These are phyloP conservation scores for Pangasius macronema DNA, from an alignment of 2,797 vertebrate species.

Conservation along the genomic window DNA sequence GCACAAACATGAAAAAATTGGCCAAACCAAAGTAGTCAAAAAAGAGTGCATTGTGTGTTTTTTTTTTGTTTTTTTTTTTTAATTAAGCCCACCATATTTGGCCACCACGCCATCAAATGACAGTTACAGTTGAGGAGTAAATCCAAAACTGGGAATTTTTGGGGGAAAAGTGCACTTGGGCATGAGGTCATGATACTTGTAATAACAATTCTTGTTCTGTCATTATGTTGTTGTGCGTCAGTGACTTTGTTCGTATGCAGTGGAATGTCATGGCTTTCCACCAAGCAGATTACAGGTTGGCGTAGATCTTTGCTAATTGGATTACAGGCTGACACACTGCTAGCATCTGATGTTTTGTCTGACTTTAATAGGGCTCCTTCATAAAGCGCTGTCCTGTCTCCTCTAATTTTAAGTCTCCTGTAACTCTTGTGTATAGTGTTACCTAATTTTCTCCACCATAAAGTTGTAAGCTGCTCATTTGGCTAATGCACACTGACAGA, in stretches of 20 bases:
- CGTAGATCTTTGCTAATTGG: slow-evolving; percentile 70
- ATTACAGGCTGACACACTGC: slow-evolving; percentile 68
- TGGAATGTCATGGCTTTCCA: slow-evolving; percentile 21
- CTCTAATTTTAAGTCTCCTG: slow-evolving; percentile 68
- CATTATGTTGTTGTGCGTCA: neutral
- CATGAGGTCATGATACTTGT: neutral
- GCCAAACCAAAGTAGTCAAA: neutral
- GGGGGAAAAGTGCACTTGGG: neutral
- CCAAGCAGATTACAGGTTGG: slow-evolving; percentile 34
- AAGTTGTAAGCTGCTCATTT: slow-evolving; percentile 59
- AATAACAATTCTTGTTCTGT: neutral
- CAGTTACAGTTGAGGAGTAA: neutral
- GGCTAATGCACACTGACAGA: slow-evolving; percentile 70
- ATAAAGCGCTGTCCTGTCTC: slow-evolving; percentile 72
- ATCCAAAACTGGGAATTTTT: neutral
- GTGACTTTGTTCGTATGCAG: neutral
- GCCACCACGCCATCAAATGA: neutral
- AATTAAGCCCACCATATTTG: neutral
- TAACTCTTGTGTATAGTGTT: slow-evolving; percentile 66
- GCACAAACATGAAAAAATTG: neutral
- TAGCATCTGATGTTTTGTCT: slow-evolving; percentile 72
- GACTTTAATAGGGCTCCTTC: slow-evolving; percentile 71
- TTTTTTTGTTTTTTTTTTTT: neutral
- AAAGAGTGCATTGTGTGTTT: neutral
- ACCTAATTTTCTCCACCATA: slow-evolving; percentile 58